Evolutionary conservation across 2,113 vertebrate species (phyloP), one percentile per base, ranked within the genome.

Genomic region (Leuciscus idus): DNA sequence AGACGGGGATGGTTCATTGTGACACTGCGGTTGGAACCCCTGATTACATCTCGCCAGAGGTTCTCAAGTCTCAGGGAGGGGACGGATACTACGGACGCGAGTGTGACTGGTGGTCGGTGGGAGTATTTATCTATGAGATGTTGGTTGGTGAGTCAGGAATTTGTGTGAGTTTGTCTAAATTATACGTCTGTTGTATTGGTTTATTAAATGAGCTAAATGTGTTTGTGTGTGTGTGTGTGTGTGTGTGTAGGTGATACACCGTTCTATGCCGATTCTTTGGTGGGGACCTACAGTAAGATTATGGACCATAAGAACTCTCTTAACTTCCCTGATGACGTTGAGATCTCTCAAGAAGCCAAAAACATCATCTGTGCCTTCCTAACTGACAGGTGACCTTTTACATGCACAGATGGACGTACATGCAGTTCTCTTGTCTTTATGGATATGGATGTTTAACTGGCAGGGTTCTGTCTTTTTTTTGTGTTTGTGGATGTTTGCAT

Each of bases 231-330:
- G 26, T 82, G 13, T 66, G 19, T 83, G 4, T 50, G 59, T 68
- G 59, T 68, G 46, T 68, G 48, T 86, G 15, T 0, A 99, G 98
- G 98, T 0, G 98, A 99, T 91, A 99, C 98, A 43, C 98, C 98
- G 0, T 99, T 99, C 94, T 99, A 99, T 81, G 98, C 98, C 0
- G 98, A 99, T 93, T 99, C 98, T 0, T 93, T 99, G 88, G 98
- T 99, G 86, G 98, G 98, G 92, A 99, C 98, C 0, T 99, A 99
- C 50, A 99, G 98, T 94, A 99, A 99, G 94, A 99, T 99, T 92
- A 99, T 99, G 98, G 98, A 99, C 95, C 97, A 99, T 90, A 99
- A 99, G 93, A 99, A 99, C 93, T 98, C 98, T 11, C 92, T 99
- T 1, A 97, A 96, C 93, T 99, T 99, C 90, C 98, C 98, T 0